Evolutionary conservation across 2,113 vertebrate species (phyloP).

Genomic region (Stigmatopora argus): DNA sequence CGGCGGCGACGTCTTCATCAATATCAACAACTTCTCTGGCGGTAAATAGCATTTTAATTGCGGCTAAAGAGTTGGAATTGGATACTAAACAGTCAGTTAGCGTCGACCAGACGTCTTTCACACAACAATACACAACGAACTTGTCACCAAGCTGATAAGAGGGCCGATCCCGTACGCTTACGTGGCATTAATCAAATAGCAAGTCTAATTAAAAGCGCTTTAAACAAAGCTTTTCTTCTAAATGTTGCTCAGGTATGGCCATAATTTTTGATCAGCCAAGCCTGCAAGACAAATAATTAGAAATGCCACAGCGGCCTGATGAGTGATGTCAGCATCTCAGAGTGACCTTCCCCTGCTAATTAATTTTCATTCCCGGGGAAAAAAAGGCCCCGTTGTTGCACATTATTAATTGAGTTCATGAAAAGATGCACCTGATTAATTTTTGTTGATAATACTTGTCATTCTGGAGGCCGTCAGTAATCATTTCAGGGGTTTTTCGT

Average conservation of each 20-base stretch:
- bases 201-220: constrained; percentile 99
- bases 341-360: constrained; percentile 99
- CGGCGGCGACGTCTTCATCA: constrained; percentile 74
- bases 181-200: constrained; percentile 99
- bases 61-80: constrained; percentile 71
- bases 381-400: constrained; percentile 99
- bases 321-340: constrained; percentile 99
- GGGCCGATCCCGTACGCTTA: constrained; percentile 90
- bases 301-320: constrained; percentile 99
- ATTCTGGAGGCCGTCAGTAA: constrained; percentile 91
- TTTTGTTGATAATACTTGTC: constrained; percentile 99
- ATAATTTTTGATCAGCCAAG: constrained; percentile 99
- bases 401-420: constrained; percentile 99
- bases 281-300: constrained; percentile 99
- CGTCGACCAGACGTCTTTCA: constrained; percentile 83
- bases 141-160: constrained; percentile 97
- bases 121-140: constrained; percentile 88
- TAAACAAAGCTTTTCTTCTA: constrained; percentile 94
- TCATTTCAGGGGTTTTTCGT: constrained; percentile 98
- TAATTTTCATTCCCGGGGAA: constrained; percentile 99
- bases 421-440: constrained; percentile 99
- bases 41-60: constrained; percentile 76
- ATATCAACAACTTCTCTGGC: constrained; percentile 68
- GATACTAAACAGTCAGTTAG: constrained; percentile 75
- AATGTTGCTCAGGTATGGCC: constrained; percentile 99